Base-by-base conservation (phyloP, 2,888 invertebrate species). In the Zhengitettix transpicula region DNA sequence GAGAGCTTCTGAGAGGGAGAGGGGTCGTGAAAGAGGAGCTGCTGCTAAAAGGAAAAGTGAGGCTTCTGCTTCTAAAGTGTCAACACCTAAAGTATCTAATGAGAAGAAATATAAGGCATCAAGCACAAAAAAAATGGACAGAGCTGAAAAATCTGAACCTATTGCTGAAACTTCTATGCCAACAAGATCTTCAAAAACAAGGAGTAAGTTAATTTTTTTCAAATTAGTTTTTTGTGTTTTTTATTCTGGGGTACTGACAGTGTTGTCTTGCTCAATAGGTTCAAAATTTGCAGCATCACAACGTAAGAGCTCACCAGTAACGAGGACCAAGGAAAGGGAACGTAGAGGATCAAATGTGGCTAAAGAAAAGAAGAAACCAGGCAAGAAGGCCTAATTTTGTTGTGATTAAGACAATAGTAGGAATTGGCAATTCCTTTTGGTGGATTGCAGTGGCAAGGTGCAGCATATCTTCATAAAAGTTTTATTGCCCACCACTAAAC, bases 341-440 rank as follows among this genome's bases (percentile, higher is more conserved):
- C 61, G 61, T 40, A 56, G 60, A 40, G 61, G 57, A 51, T 55
- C 58, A 15, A 40, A 55, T 14, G 40, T 60, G 11, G 51, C 62
- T 14, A 61, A 63, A 54, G 63, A 60, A n/a, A 59, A 61, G 56
- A 64, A 64, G 63, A 64, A 64, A 58, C 58, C 60, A 17, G 64
- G 62, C 56, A 64, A 64, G 63, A 64, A 64, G 61, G 64, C 63
- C 54, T 64, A 64, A 59, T 47, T 8, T 47, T 47, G 47, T 14
- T 14, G 55, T 55, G 55, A 28, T 55, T 52, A n/a, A 47, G 12
- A 14, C 28, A 28, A 28, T 47, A 14, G 12, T 47, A n/a, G 47
- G 47, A 47, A 47, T 47, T 3, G n/a, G n/a, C 12, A 47, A 47
- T 47, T 47, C 47, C 47, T 47, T 14, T 47, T 12, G 47, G 47